phyloP scores from a whole-genome alignment of 2,113 vertebrate genomes.

The Nyctibius bracteatus region DNA sequence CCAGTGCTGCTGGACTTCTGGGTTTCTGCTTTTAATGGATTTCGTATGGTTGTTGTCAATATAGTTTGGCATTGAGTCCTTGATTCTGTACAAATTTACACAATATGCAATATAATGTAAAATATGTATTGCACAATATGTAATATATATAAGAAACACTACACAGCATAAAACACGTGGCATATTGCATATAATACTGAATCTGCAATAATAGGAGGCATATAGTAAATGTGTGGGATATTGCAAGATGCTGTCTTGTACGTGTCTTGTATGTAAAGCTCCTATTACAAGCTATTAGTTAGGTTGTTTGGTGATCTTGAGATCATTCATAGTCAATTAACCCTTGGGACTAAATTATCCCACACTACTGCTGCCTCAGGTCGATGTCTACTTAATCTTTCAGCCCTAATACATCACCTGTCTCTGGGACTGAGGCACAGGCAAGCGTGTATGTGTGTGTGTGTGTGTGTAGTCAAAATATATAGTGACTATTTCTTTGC shows the following conservation, averaged over 20 bases:
- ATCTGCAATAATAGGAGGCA: background rate
- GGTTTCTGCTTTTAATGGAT: background rate
- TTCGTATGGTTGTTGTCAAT: background rate
- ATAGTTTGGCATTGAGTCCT: background rate
- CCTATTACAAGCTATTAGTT: background rate
- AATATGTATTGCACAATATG: background rate
- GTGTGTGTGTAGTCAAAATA: no score
- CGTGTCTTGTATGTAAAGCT: background rate
- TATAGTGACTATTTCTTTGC: background rate
- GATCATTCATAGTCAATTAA: constrained; percentile 57
- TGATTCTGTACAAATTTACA: background rate
- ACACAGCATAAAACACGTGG: accelerated
- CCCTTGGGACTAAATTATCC: constrained; percentile 55
- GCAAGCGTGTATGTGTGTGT: background rate
- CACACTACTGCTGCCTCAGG: background rate
- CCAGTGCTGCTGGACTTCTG: background rate
- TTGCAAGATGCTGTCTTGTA: background rate
- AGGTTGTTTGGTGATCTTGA: constrained; percentile 11
- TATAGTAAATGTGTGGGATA: background rate
- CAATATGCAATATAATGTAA: background rate
- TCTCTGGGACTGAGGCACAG: background rate
- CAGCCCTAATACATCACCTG: background rate
- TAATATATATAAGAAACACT: background rate
- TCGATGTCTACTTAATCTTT: constrained; percentile 17
- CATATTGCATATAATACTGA: background rate